Percentiles rank a stretch among this genome's conserved stretches.
Conservation (phyloP, 2,113 vertebrate genomes). For the Drymodes brunneopygia region DNA sequence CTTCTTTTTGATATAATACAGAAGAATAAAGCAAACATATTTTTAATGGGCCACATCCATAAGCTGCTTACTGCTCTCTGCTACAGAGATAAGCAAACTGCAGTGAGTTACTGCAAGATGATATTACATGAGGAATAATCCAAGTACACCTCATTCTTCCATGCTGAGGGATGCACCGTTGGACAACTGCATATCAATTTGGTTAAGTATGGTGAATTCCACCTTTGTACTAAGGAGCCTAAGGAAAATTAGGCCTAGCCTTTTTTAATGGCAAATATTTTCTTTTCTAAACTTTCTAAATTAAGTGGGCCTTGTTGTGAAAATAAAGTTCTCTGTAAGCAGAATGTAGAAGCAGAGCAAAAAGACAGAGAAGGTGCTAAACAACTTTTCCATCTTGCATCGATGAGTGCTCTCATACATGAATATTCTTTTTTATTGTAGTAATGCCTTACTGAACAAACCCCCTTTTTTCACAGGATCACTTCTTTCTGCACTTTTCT, state of each 20-base stretch:
- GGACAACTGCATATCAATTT: not conserved
- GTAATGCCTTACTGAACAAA: not conserved
- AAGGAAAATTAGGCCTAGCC: not conserved
- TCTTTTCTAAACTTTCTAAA: not conserved
- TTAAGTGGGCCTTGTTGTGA: not conserved
- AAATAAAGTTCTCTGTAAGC: not conserved
- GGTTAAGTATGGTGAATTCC: not conserved
- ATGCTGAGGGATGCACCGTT: not conserved
- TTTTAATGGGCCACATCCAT: not conserved
- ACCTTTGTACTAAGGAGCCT: not conserved
- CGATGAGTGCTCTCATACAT: not conserved
- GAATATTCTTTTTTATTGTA: not conserved
- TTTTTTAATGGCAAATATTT: not conserved
- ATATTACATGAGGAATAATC: not conserved
- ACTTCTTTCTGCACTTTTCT: not conserved
- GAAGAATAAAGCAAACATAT: not conserved
- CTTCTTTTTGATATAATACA: not conserved
- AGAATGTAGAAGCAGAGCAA: not conserved
- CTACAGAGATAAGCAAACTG: not conserved
- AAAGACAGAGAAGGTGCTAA: not conserved
- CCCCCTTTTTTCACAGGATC: not conserved
- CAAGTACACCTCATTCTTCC: not conserved
- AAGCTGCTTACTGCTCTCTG: not conserved
- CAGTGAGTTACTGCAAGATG: not conserved
- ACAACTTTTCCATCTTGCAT: not conserved